Evolutionary conservation across 2,888 invertebrate species (phyloP).

Genomic region (Holacanthella duospinosa): DNA sequence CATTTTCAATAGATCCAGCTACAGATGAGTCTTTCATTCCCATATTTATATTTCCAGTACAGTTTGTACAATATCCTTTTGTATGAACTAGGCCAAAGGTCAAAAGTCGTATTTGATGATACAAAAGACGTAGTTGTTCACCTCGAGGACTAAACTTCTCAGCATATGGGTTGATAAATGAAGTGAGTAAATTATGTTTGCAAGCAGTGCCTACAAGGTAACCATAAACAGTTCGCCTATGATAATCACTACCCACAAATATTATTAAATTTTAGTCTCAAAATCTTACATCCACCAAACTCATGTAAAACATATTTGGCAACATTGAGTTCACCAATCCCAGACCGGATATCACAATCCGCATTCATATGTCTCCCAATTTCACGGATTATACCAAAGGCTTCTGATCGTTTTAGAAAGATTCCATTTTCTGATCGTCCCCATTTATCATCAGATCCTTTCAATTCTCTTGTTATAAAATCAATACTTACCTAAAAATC

Average conservation of each 20-base stretch:
- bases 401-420: not conserved
- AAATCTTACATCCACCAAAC: not conserved
- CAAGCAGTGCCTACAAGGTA: constrained; percentile 4
- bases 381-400: not conserved
- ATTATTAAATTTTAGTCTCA: not conserved
- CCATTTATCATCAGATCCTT: not conserved
- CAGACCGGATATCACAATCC: not conserved
- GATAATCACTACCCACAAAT: no score
- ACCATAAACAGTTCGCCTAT: no score
- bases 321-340: not conserved
- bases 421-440: not conserved
- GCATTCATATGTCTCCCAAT: not conserved
- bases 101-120: constrained; percentile 3
- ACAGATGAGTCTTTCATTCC: not conserved
- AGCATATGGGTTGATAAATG: not conserved
- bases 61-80: not conserved
- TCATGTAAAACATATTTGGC: not conserved
- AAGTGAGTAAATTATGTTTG: not conserved
- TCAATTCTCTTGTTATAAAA: not conserved
- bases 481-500: not conserved
- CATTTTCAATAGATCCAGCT: not conserved
- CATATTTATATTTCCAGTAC: not conserved
- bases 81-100: not conserved
- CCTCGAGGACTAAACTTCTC: not conserved
- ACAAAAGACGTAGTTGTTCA: not conserved